Conservation (phyloP, 2,888 invertebrate species). For the Zygaena filipendulae region DNA sequence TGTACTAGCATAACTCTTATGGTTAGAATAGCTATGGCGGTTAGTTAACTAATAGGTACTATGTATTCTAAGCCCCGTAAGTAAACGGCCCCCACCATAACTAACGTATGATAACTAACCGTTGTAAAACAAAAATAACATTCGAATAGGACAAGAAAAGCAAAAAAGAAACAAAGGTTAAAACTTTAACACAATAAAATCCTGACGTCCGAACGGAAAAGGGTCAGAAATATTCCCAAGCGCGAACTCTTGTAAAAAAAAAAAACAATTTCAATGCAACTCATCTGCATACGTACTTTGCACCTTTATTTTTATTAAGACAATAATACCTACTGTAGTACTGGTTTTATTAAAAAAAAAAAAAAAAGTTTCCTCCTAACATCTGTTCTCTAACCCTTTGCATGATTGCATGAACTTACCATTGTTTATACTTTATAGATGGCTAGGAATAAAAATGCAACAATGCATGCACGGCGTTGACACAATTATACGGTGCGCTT, state of each 20-base stretch:
- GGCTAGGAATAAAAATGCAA: conserved; percentile 32
- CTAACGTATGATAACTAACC: too few species aligned
- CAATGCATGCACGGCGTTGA: conserved; percentile 45
- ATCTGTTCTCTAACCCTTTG: conserved; percentile 53
- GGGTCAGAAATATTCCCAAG: conserved; percentile 58
- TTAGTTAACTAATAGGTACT: too few species aligned
- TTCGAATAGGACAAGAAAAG: conserved; percentile 32
- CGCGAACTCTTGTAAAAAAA: conserved; percentile 32
- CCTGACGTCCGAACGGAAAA: conserved; percentile 35
- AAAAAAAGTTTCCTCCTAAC: too few species aligned
- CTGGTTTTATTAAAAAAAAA: too few species aligned
- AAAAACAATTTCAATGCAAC: conserved; percentile 50
- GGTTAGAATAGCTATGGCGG: too few species aligned
- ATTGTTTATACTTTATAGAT: conserved; percentile 41
- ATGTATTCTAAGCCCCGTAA: too few species aligned
- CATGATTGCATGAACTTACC: too few species aligned
- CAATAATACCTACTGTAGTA: conserved; percentile 34
- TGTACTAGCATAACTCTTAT: too few species aligned
- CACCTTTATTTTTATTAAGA: conserved; percentile 56
- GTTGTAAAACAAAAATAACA: conserved; percentile 35
- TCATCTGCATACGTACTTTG: conserved; percentile 34
- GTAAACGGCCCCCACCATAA: conserved; percentile 9
- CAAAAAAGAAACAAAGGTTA: conserved; percentile 27
- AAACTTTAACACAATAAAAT: conserved; percentile 37
- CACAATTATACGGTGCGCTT: conserved; percentile 54